Evolutionary conservation across 2,888 invertebrate genomes (phyloP), one percentile per base, ranked within the genome.

Genomic region (Phalera bucephala): DNA sequence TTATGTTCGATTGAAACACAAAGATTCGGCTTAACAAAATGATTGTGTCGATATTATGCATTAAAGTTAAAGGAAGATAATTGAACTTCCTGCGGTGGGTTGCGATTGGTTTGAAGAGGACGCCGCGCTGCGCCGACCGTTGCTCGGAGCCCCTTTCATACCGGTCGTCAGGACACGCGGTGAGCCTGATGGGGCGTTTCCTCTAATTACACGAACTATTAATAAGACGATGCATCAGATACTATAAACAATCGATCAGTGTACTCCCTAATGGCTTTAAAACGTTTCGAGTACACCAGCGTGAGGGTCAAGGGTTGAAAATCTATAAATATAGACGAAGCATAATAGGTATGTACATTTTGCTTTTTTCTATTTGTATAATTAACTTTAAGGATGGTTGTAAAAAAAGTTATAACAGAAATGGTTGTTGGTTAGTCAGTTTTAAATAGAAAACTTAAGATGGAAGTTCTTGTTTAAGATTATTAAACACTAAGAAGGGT

Each of bases 171-270:
- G 72, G 64, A 70, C 71, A 68, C 59, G 63, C 70, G 67, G 68
- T 69, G 64, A 52, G 69, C 70, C 77, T 79, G 81, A 87, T 85
- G 79, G 80, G 78, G 77, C 81, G 79, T 79, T 87, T 88, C 88
- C 87, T 88, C 77, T 85, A 86, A 88, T 89, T 88, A 87, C 79
- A 80, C 73, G 76, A 71, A 68, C 84, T 85, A 87, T 87, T 88
- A 87, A 86, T 86, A 86, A 80, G 75, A 75, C 58, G 62, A 61
- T 59, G 53, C 54, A 55, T 44, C 61, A 65, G 60, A 52, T 58
- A 58, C 50, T 64, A 66, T 65, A 65, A 68, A 81, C 78, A 83
- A 84, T 80, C 75, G 74, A 79, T 79, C 72, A 67, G 67, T 66
- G 64, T 72, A 49, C 60, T 55, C 63, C 48, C 65, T 77, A 79